Base-by-base conservation (phyloP, 2,888 invertebrate genomes). In the Piscicola geometra region DNA sequence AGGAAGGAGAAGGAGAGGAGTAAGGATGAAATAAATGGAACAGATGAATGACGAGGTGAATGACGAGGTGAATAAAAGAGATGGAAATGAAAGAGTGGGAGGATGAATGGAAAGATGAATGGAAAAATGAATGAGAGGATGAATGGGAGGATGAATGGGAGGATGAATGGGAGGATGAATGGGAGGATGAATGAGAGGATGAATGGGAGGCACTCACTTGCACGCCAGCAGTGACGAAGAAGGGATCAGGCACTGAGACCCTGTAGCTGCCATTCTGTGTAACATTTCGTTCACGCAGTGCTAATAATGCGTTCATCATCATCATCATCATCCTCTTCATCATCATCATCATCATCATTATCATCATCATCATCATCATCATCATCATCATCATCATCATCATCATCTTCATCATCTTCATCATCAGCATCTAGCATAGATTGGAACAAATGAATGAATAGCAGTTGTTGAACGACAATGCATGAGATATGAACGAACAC, bases 341-440 rank as follows among this genome's bases (percentile, higher is more conserved):
- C 25, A 56, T 56, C 25, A 25, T 18, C 25, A 56, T 25, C 60
- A 25, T 56, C 25, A 25, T 56, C 25, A 56, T 56, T 21, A 56
- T 56, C 41, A 41, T 41, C 68, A 68, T 68, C 68, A 68, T 68
- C 68, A 30, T 36, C 68, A 36, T 32, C 68, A 64, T 36, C 68
- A 18, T 32, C 68, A 68, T 68, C 25, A 68, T 68, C 33, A 35
- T 21, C 68, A 32, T 3, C 28, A 15, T 32, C 68, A 68, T n/a
- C 68, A 30, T 32, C 68, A 35, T 68, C 36, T 12, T 68, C 33
- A 56, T 56, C n/a, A n/a, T n/a, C n/a, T n/a, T n/a, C n/a, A n/a
- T n/a, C n/a, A n/a, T n/a, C n/a, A n/a, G n/a, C n/a, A n/a, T n/a
- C n/a, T n/a, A n/a, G n/a, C n/a, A n/a, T n/a, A n/a, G n/a, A n/a